A percentile compares a stretch with the other conserved stretches of the same genome.
phyloP scores from a whole-genome alignment of 2,888 invertebrate genomes.

The Lysandra coridon region DNA sequence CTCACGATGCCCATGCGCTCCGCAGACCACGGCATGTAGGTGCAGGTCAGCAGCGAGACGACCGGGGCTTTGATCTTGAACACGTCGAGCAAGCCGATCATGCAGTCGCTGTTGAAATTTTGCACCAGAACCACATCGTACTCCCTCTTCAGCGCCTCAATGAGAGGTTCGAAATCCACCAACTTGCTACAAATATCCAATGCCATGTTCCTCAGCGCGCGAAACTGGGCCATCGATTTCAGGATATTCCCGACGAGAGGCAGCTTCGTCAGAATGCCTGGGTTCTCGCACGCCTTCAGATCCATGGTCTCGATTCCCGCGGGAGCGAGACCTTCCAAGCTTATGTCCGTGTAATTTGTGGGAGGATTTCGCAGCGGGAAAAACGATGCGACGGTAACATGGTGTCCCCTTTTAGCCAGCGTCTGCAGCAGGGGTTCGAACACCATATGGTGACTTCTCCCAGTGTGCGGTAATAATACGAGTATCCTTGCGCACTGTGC shows the following conservation, averaged over 20 bases:
- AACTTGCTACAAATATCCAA: conserved; percentile 61
- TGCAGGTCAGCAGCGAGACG: conserved; percentile 78
- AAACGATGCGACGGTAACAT: conserved; percentile 81
- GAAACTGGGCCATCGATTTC: conserved; percentile 53
- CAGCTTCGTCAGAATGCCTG: conserved; percentile 46
- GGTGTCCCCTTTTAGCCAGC: conserved; percentile 80
- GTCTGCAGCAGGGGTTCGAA: conserved; percentile 78
- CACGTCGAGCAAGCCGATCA: conserved; percentile 80
- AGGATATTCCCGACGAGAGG: conserved; percentile 53
- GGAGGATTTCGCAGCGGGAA: conserved; percentile 76
- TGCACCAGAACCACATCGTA: conserved; percentile 84
- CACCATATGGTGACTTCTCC: conserved; percentile 83
- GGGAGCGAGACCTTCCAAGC: conserved; percentile 63
- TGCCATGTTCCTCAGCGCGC: conserved; percentile 60
- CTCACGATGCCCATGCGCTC: conserved; percentile 69
- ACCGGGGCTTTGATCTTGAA: conserved; percentile 77
- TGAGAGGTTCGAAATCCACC: conserved; percentile 61
- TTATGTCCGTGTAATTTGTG: conserved; percentile 68
- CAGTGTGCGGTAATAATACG: conserved; percentile 78
- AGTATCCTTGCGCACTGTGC: conserved; percentile 43
- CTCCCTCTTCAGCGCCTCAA: conserved; percentile 58
- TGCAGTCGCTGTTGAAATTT: conserved; percentile 83
- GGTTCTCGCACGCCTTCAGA: conserved; percentile 53
- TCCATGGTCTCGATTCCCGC: conserved; percentile 63
- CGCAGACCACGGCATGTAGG: conserved; percentile 79